Evolutionary conservation across 35 echinoderm and acorn worm genomes (phyloP).

Genomic region (Ophioderma brevispina): DNA sequence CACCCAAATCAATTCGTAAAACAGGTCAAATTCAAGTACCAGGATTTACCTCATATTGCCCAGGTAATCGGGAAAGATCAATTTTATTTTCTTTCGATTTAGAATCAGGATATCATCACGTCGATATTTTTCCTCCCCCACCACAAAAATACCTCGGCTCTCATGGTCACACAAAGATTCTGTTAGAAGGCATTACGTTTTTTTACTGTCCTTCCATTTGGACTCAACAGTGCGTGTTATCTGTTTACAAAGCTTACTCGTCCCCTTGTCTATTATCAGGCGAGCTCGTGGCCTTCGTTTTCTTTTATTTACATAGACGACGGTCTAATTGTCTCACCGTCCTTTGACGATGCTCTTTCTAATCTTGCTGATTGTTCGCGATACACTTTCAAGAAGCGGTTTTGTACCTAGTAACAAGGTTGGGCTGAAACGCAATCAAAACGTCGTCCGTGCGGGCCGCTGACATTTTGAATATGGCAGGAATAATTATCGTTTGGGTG

Average conservation of each 20-base stretch:
- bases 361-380: not conserved
- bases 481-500: no score
- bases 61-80: not conserved
- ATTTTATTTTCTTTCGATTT: conserved; percentile 22
- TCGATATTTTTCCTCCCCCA: conserved; percentile 30
- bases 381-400: not conserved
- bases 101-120: conserved; percentile 26
- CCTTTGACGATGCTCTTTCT: not conserved
- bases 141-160: conserved; percentile 34
- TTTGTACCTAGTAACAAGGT: conserved; percentile 20
- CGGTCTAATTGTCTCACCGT: conserved; percentile 2
- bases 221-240: conserved; percentile 9
- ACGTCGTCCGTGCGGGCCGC: no score
- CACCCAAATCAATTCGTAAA: conserved; percentile 31
- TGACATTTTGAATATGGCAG: no score
- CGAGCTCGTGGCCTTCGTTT: not conserved
- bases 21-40: conserved; percentile 44
- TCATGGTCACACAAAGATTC: conserved; percentile 1
- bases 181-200: not conserved
- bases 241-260: conserved; percentile 22
- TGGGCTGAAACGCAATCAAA: no score
- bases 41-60: conserved; percentile 24
- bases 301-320: conserved; percentile 36
- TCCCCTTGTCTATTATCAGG: conserved; percentile 12
- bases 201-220: conserved; percentile 21